phyloP scores from a whole-genome alignment of 2,888 invertebrate species.

The Prosapia bicincta region DNA sequence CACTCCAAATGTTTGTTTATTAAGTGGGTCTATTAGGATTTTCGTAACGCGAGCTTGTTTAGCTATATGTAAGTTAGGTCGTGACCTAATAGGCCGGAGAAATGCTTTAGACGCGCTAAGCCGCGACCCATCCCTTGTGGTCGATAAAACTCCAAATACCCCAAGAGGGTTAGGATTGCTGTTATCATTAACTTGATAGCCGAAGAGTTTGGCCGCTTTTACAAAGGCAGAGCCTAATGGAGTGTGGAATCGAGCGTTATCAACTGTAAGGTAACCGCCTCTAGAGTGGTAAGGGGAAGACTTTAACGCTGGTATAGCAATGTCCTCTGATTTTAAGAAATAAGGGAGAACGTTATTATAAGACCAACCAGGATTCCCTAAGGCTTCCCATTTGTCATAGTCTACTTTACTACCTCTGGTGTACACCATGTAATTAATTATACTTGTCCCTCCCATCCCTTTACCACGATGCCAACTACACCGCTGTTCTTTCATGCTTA shows the following conservation, averaged over 20 bases:
- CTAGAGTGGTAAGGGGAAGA: conserved; percentile 55
- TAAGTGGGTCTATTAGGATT: conserved; percentile 59
- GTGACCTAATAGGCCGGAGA: conserved; percentile 55
- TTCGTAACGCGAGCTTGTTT: conserved; percentile 58
- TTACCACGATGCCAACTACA: conserved; percentile 49
- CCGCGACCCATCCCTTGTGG: conserved; percentile 56
- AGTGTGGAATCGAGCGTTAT: conserved; percentile 55
- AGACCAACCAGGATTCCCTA: conserved; percentile 51
- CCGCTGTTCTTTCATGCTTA: conserved; percentile 39
- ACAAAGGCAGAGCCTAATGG: conserved; percentile 55
- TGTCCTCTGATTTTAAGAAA: conserved; percentile 45
- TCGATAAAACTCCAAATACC: conserved; percentile 63
- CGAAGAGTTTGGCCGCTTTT: conserved; percentile 60
- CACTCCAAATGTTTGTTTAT: conserved; percentile 65
- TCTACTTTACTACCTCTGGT: conserved; percentile 51
- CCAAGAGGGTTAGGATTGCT: conserved; percentile 62
- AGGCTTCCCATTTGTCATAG: conserved; percentile 51
- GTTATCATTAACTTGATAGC: conserved; percentile 65
- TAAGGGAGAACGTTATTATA: conserved; percentile 44
- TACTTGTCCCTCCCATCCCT: conserved; percentile 52
- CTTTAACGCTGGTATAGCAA: conserved; percentile 39
- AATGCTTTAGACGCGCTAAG: conserved; percentile 64
- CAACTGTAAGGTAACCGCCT: conserved; percentile 58
- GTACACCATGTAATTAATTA: conserved; percentile 55
- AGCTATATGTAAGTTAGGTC: conserved; percentile 64